phyloP scores from a whole-genome alignment of 1,140 invertebrate species.

The Drosophila kohkoa region DNA sequence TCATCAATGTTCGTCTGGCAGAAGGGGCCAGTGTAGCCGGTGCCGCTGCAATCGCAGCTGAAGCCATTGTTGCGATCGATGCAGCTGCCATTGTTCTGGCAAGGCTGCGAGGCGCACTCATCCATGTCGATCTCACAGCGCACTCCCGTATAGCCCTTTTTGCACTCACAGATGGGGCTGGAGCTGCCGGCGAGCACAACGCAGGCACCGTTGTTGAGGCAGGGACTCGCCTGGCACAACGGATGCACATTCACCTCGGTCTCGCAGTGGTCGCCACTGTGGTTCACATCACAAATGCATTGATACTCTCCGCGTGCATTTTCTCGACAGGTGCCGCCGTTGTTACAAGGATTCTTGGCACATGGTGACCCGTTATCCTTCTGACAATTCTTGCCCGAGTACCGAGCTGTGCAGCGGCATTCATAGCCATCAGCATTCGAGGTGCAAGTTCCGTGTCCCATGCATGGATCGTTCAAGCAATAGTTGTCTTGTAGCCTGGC shows the following conservation, averaged over 20 bases:
- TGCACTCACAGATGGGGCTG: constrained; percentile 89
- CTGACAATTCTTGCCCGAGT: constrained; percentile 94
- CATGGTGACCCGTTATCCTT: constrained; percentile 91
- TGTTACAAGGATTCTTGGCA: constrained; percentile 89
- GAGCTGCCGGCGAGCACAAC: constrained; percentile 86
- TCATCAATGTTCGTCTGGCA: constrained; percentile 95
- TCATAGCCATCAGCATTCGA: constrained; percentile 90
- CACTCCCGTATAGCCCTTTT: constrained; percentile 87
- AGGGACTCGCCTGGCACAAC: constrained; percentile 90
- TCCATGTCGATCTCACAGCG: constrained; percentile 90
- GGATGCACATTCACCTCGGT: constrained; percentile 89
- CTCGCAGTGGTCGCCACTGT: constrained; percentile 92
- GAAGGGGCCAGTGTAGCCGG: constrained; percentile 91
- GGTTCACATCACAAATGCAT: constrained; percentile 91
- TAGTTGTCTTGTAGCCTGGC: constrained; percentile 87
- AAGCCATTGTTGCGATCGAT: constrained; percentile 91
- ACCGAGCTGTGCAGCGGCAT: constrained; percentile 91
- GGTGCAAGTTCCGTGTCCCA: constrained; percentile 92
- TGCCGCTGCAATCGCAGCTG: constrained; percentile 90
- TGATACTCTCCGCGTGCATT: constrained; percentile 90
- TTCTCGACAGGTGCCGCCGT: constrained; percentile 91
- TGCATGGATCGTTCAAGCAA: constrained; percentile 92
- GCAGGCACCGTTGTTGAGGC: constrained; percentile 90
- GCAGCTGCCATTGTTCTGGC: constrained; percentile 93
- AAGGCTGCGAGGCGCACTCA: constrained; percentile 91